Percentiles rank a stretch among this genome's conserved stretches.
Conservation (phyloP, 2,888 invertebrate species). For the Byasa hedistus region DNA sequence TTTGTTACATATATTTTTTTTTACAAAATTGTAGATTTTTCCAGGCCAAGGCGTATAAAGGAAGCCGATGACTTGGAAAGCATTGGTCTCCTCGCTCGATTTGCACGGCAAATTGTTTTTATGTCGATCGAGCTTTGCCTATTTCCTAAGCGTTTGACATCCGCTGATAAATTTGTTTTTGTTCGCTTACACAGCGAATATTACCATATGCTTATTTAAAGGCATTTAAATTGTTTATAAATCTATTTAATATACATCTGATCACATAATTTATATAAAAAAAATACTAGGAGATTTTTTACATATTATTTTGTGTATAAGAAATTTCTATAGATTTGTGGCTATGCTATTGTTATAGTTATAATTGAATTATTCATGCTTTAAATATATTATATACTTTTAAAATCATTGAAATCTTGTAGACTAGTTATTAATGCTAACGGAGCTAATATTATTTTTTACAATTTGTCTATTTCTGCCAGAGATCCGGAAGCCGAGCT, state of each 20-base stretch:
- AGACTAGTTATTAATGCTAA: no score
- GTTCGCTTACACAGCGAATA: neutral
- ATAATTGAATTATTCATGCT: no score
- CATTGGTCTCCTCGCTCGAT: slow-evolving; percentile 73
- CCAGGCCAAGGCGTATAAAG: slow-evolving; percentile 64
- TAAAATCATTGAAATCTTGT: no score
- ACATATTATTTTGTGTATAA: no score
- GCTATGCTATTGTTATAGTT: no score
- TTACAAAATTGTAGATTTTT: slow-evolving; percentile 63
- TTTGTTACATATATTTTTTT: slow-evolving; percentile 40
- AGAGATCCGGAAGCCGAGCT: neutral
- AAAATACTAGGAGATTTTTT: no score
- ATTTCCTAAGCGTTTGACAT: slow-evolving; percentile 45
- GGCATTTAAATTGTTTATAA: neutral
- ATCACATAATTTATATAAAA: no score
- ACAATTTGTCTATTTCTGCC: no score
- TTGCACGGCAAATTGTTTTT: slow-evolving; percentile 77
- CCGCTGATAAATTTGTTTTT: slow-evolving; percentile 33
- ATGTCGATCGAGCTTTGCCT: slow-evolving; percentile 46
- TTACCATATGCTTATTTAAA: neutral
- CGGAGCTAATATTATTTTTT: no score
- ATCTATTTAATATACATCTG: neutral
- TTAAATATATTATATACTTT: no score
- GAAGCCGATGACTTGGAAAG: slow-evolving; percentile 73
- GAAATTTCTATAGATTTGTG: no score